Base-by-base conservation (phyloP, 2,113 vertebrate genomes). In the Rhea pennata region DNA sequence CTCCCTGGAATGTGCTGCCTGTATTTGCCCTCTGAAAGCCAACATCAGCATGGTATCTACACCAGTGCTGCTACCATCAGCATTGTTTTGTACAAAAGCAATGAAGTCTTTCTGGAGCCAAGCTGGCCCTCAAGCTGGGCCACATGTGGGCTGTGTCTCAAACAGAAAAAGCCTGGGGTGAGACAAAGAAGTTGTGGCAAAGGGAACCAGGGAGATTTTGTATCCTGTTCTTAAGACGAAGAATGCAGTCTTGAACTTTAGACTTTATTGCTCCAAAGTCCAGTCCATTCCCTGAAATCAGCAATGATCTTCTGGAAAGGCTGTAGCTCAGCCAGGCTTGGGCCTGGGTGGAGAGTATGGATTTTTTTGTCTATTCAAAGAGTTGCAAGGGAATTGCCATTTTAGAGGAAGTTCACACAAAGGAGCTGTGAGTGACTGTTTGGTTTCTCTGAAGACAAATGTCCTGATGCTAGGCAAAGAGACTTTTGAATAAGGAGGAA, bases 201-300 rank as follows among this genome's bases (percentile, higher is more conserved):
- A 19, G 53, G 19, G 6, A 75, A 80, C 75, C 7, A 44, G 21
- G 29, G 51, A 82, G 62, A 84, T 51, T 73, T 74, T 83, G 66
- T 17, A 36, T 42, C 66, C 33, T 54, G 21, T 70, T 79, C 0
- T 0, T 59, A 88, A 83, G 33, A 46, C 15, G 33, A 84, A 92
- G 64, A 75, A 78, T 7, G 5, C 39, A 80, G 67, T 23, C 73
- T 64, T 87, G 46, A 58, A 50, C 26, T 88, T 94, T 1, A 2
- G 36, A 77, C 89, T 93, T 85, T 85, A 71, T 53, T 80, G 70
- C 40, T 89, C 46, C 76, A 87, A 93, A 92, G 51, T 20, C n/a
- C 73, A 92, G 51, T 20, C n/a, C 73, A 48, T 33, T 27, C 4
- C 44, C 48, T 80, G 40, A 87, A 96, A 88, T 85, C 7, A 76